A percentile compares a stretch with the other conserved stretches of the same genome.
Evolutionary conservation across 2,113 vertebrate genomes (phyloP).

Genomic region (Takifugu bimaculatus): DNA sequence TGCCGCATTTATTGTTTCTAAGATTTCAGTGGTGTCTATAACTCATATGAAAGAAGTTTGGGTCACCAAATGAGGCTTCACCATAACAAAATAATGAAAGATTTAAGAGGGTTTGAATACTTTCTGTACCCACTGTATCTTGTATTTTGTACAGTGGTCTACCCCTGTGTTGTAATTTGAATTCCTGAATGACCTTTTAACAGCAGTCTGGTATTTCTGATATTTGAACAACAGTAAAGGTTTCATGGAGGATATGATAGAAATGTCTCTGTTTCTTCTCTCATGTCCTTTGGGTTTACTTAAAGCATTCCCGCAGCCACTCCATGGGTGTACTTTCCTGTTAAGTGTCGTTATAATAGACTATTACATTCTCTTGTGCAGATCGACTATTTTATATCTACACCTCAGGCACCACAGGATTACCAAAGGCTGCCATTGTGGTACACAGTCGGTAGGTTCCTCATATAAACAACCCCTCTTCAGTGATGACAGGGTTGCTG

Average conservation of each 20-base stretch:
- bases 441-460: slow-evolving; percentile 85
- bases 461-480: background rate
- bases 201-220: background rate
- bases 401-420: slow-evolving; percentile 86
- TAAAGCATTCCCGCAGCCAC: background rate
- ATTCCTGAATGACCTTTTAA: slow-evolving; percentile 4
- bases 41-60: no score
- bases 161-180: background rate
- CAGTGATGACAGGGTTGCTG: background rate
- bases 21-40: no score
- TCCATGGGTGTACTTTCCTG: slow-evolving; percentile 5
- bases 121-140: no score
- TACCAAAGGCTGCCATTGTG: slow-evolving; percentile 89
- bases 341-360: background rate
- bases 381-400: slow-evolving; percentile 90
- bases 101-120: no score
- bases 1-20: no score
- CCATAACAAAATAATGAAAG: no score
- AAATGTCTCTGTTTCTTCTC: background rate
- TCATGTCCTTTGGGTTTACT: background rate
- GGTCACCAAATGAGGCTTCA: no score
- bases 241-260: no score
- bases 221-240: slow-evolving; percentile 3
- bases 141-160: no score
- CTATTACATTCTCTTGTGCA: slow-evolving; percentile 43